Percentiles rank a stretch among this genome's conserved stretches.
Conservation (phyloP, 1,140 invertebrate species). For the Chironomus tepperi region DNA sequence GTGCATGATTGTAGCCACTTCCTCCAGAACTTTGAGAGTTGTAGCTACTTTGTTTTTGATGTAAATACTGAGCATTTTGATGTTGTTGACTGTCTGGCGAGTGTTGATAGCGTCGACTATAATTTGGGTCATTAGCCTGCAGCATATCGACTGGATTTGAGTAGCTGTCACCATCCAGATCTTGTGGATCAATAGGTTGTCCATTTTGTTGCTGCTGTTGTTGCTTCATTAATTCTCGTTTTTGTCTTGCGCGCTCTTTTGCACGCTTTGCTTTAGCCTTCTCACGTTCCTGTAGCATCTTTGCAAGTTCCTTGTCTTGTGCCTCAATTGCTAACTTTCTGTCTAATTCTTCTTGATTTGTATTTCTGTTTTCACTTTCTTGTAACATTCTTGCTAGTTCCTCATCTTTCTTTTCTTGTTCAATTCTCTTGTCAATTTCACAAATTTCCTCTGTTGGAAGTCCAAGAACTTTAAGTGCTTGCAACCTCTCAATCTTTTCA, state of each 20-base stretch:
- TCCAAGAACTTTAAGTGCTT: constrained; percentile 42
- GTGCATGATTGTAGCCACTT: constrained; percentile 25
- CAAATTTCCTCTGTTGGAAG: constrained; percentile 48
- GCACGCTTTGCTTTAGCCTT: constrained; percentile 57
- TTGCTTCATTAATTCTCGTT: constrained; percentile 43
- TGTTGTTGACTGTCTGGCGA: constrained; percentile 32
- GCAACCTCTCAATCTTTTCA: constrained; percentile 16
- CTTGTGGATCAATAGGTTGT: constrained; percentile 30
- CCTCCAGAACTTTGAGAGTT: background rate
- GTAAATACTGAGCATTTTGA: constrained; percentile 17
- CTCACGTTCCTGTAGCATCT: constrained; percentile 80
- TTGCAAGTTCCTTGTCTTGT: constrained; percentile 82
- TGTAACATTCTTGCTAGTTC: constrained; percentile 47
- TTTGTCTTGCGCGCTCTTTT: constrained; percentile 54
- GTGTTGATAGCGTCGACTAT: constrained; percentile 33
- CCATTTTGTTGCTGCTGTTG: constrained; percentile 37
- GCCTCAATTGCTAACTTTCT: constrained; percentile 73
- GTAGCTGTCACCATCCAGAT: constrained; percentile 38
- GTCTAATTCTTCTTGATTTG: constrained; percentile 56
- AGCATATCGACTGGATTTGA: constrained; percentile 36
- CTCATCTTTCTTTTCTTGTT: constrained; percentile 54
- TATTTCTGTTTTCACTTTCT: constrained; percentile 51
- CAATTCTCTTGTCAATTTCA: constrained; percentile 46
- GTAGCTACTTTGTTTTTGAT: constrained; percentile 24
- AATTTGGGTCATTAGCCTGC: constrained; percentile 27